Evolutionary conservation across 2,888 invertebrate species (phyloP).

Genomic region (Drosophila kambysellisi): DNA sequence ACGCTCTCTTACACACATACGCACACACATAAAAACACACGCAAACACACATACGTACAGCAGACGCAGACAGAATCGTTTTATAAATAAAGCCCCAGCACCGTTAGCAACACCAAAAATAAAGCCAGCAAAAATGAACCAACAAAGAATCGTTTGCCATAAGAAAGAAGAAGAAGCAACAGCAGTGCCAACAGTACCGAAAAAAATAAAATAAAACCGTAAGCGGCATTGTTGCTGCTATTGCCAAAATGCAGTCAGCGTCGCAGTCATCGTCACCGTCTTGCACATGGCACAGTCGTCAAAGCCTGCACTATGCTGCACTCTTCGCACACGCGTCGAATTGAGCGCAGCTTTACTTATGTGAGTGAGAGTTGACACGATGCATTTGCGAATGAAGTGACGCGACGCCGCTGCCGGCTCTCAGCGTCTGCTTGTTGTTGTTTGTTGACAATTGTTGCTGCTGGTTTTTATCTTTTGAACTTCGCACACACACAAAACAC

Average conservation of each 20-base stretch:
- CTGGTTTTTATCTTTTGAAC: slow-evolving; percentile 44
- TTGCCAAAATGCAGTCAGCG: slow-evolving; percentile 58
- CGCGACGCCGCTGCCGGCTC: slow-evolving; percentile 7
- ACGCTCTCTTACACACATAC: slow-evolving; percentile 23
- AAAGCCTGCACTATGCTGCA: slow-evolving; percentile 2
- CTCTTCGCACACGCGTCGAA: slow-evolving; percentile 9
- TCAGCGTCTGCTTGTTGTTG: slow-evolving; percentile 25
- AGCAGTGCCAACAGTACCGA: slow-evolving; percentile 38
- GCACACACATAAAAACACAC: neutral
- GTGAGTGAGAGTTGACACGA: slow-evolving; percentile 20
- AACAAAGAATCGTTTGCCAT: slow-evolving; percentile 38
- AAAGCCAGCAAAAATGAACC: slow-evolving; percentile 42
- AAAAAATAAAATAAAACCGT: slow-evolving; percentile 55
- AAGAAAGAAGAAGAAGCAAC: slow-evolving; percentile 16
- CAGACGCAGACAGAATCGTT: slow-evolving; percentile 2
- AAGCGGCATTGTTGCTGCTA: slow-evolving; percentile 33
- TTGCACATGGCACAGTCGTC: slow-evolving; percentile 30
- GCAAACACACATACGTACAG: neutral
- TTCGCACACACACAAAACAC: slow-evolving; percentile 42
- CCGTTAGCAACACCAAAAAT: slow-evolving; percentile 71
- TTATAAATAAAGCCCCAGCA: slow-evolving; percentile 65
- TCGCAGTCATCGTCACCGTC: neutral
- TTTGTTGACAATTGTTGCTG: slow-evolving; percentile 35
- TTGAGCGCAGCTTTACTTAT: slow-evolving; percentile 50
- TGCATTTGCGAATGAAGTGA: slow-evolving; percentile 20